Evolutionary conservation across 2,888 invertebrate species (phyloP), one percentile per base, ranked within the genome.

Genomic region (Pteria penguin): DNA sequence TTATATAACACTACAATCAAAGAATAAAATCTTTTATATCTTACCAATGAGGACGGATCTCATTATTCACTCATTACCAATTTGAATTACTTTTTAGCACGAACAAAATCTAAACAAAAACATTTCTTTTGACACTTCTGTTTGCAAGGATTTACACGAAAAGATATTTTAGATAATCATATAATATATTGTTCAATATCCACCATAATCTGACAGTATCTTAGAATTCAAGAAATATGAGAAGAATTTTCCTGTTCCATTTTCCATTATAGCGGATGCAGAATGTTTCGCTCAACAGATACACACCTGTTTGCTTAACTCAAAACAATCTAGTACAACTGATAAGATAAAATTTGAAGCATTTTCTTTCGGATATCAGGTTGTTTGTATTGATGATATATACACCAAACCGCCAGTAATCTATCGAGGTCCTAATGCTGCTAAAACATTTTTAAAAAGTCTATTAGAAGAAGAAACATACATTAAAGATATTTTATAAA

Each of bases 301-400:
- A 4, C 52, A 69, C 33, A 71, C 74, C 4, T 68, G n/a, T n/a
- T n/a, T n/a, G n/a, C n/a, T 69, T 11, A 52, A 72, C 31, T 67
- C 73, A 4, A 55, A 31, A 24, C 26, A 22, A 32, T 63, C 76
- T 24, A 69, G 62, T 32, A 79, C 76, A n/a, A 70, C 76, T 26
- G 58, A 55, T 58, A 22, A 52, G 31, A 32, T 45, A 22, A 54
- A 71, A 55, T 69, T 65, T 62, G 67, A 71, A 14, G 61, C 74
- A 5, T 76, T 72, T 68, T 72, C 72, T 14, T 72, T 61, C 72
- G 62, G 57, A 1, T 76, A 76, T 57, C 72, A 73, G 55, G 73
- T 77, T 22, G 65, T 73, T 2, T 70, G 77, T 29, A 61, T 33
- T 4, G 33, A 70, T 31, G 32, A 36, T 33, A 65, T 70, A 54